Base-by-base conservation (phyloP, 2,888 invertebrate species). In the Boloria euphrosyne region DNA sequence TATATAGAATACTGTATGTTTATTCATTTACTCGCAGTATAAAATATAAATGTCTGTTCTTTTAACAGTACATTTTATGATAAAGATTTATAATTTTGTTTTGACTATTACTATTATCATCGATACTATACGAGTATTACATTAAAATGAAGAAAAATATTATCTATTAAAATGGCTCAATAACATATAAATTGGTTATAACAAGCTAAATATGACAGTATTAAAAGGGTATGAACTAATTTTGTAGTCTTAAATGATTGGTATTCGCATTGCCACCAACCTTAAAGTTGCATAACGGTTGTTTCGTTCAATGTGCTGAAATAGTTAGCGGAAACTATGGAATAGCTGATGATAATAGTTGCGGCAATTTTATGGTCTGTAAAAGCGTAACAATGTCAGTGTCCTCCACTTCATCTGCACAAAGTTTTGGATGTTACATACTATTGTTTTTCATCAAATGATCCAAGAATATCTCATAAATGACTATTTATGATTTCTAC, bases 341-440 rank as follows among this genome's bases (percentile, higher is more conserved):
- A 81, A 80, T 77, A 83, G 82, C 31, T 38, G 31, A 86, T 82
- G 86, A 83, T 86, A 74, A 77, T 75, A 73, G 80, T 78, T 75
- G 73, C 78, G 69, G 75, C 79, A 84, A 89, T 90, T 89, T 90
- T 84, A 89, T 87, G 88, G 84, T 90, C 74, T 79, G 80, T 85
- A 79, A 75, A 77, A 80, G 78, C 81, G 84, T 86, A 85, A 87
- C 87, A 81, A 76, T 83, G 90, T 89, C 80, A 85, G 76, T 83
- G 86, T 81, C 83, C 86, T 81, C 82, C 68, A 47, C 46, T 67
- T 72, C 70, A 69, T 67, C 66, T 70, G 68, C 66, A 68, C 66
- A 50, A 61, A 65, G 43, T 72, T 71, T 65, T 68, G 66, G 71
- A 53, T 53, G 17, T 54, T 22, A 54, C 52, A 58, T 62, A 31